phyloP scores from a whole-genome alignment of 2,113 vertebrate genomes.

The Amazona vittata region DNA sequence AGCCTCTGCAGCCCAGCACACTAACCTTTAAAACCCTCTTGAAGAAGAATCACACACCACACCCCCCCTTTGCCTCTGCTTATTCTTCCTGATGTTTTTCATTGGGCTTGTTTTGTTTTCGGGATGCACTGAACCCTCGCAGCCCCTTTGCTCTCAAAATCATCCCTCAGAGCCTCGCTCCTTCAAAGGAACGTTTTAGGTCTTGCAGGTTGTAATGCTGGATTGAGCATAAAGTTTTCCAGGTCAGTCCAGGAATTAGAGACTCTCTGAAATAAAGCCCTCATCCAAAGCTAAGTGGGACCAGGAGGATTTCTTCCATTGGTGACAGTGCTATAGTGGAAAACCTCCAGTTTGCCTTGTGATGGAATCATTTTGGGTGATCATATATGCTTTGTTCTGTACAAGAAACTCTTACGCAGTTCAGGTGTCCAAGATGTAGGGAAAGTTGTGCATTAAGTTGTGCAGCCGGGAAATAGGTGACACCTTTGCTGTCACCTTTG shows the following conservation, averaged over 20 bases:
- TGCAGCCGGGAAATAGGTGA: neutral
- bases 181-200: accelerated
- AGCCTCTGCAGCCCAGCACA: neutral
- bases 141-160: neutral
- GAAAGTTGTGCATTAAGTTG: neutral
- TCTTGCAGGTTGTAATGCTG: neutral
- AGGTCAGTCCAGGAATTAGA: neutral
- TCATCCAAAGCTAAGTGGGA: neutral
- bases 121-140: neutral
- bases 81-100: neutral
- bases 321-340: neutral
- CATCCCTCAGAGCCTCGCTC: neutral
- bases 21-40: neutral
- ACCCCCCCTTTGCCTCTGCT: neutral
- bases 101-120: neutral
- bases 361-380: neutral
- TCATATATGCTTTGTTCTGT: neutral
- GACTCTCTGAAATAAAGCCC: neutral
- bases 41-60: neutral
- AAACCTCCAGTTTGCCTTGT: neutral
- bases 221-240: neutral
- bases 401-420: neutral
- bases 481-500: neutral
- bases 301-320: neutral
- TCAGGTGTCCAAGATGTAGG: neutral